Base-by-base conservation (phyloP, 2,888 invertebrate species). In the Pomacea canaliculata region DNA sequence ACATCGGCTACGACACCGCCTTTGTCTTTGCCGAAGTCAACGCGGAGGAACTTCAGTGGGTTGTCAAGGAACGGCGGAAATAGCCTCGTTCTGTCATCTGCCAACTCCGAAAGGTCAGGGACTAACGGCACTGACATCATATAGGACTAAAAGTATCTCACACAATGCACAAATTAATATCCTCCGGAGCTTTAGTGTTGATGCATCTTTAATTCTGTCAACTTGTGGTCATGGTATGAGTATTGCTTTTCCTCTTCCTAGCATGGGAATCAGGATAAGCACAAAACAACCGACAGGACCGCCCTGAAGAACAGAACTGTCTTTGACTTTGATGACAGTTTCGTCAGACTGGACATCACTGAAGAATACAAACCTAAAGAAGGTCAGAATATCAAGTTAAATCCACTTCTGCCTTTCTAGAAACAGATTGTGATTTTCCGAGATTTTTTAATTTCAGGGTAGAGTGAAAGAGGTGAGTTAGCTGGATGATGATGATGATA, bases 11-110 rank as follows among this genome's bases (percentile, higher is more conserved):
- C n/a, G 78, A 78, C 71, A 72, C 78, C 4, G 62, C 71, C 37
- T 78, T 78, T 56, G 71, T 78, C 71, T 78, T 78, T 65, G 48
- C 71, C n/a, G 78, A 78, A 69, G 78, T 78, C 71, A 78, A 78
- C 69, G 78, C 78, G 19, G 78, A 78, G 8, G 62, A 23, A 7
- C 68, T 75, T 37, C 49, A 46, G 19, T 78, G 78, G 78, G 49
- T 49, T 23, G 63, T 63, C 23, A 27, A 63, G 19, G 16, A 63
- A 63, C 16, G 63, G 19, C 2, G 63, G 27, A 10, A 63, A 63
- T 1, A 56, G 16, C 2, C 12, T 56, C 8, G 16, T 18, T 2
- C 12, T 10, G 10, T 19, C 63, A 63, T 19, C 63, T 12, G 63
- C 4, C 63, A 4, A 7, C 51, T 13, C 10, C 10, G 51, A 56